Evolutionary conservation across 2,797 vertebrate species (phyloP).

Genomic region (Pipistrellus nathusii): DNA sequence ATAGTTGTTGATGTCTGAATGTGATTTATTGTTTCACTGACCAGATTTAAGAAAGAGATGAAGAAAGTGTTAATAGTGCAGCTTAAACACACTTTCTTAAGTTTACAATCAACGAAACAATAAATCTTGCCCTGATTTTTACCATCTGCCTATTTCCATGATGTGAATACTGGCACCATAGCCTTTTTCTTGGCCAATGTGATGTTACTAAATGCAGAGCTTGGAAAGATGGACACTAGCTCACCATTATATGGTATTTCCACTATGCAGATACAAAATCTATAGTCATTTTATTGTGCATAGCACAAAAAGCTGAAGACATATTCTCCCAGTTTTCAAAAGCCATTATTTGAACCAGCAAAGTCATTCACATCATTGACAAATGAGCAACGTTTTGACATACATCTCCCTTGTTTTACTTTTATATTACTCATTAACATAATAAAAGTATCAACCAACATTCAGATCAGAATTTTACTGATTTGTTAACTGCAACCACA

Average conservation of each 20-base stretch:
- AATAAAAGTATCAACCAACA: not conserved
- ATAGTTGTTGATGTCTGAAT: not conserved
- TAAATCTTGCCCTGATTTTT: not conserved
- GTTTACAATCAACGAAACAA: not conserved
- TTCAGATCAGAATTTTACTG: not conserved
- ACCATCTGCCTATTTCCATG: not conserved
- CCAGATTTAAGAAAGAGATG: not conserved
- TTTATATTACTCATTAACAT: not conserved
- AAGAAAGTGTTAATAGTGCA: not conserved
- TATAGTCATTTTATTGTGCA: not conserved
- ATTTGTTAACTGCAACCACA: not conserved
- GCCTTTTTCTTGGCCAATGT: not conserved
- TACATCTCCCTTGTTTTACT: not conserved
- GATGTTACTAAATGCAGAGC: not conserved
- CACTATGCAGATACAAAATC: not conserved
- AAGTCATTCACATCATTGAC: not conserved
- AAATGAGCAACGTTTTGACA: not conserved
- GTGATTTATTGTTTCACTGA: not conserved
- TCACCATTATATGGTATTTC: not conserved
- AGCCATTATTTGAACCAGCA: not conserved
- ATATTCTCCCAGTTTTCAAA: not conserved
- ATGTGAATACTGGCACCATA: not conserved
- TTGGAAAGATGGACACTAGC: too few relatives aligned
- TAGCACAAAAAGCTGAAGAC: slow-evolving; percentile 12
- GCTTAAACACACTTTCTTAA: not conserved